Percentiles rank a stretch among this genome's conserved stretches.
phyloP scores from a whole-genome alignment of 2,888 invertebrate species.

The Apoda limacodes region DNA sequence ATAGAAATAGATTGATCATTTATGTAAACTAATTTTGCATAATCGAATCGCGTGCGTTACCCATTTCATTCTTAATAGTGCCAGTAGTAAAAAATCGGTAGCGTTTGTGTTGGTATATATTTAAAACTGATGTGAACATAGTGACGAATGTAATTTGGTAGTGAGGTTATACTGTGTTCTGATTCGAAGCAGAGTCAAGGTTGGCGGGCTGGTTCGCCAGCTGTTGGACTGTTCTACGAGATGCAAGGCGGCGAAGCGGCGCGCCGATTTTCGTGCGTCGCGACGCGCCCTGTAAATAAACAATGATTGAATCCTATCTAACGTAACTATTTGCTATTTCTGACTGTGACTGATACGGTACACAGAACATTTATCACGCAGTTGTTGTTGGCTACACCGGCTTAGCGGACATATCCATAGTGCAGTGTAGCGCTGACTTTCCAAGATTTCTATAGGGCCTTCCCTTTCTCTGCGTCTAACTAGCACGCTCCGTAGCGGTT shows the following conservation, averaged over 20 bases:
- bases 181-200: slow-evolving; percentile 46
- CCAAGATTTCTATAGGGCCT: slow-evolving; percentile 53
- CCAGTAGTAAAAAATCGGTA: no score
- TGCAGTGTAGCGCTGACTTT: slow-evolving; percentile 38
- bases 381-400: not conserved
- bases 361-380: slow-evolving; percentile 13
- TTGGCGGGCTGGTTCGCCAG: slow-evolving; percentile 35
- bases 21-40: no score
- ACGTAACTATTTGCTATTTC: slow-evolving; percentile 44
- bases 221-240: slow-evolving; percentile 30
- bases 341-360: slow-evolving; percentile 34
- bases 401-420: no score
- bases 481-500: slow-evolving; percentile 31
- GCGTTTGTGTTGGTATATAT: not conserved
- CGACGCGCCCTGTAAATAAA: slow-evolving; percentile 58
- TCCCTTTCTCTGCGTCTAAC: slow-evolving; percentile 37
- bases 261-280: slow-evolving; percentile 37
- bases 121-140: not conserved
- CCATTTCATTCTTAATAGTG: no score
- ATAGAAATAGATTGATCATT: no score
- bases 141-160: not conserved
- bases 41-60: no score
- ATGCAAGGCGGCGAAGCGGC: no score
- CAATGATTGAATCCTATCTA: slow-evolving; percentile 64
- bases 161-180: no score